phyloP scores from a whole-genome alignment of 2,113 vertebrate genomes.

The Platysteira castanea region DNA sequence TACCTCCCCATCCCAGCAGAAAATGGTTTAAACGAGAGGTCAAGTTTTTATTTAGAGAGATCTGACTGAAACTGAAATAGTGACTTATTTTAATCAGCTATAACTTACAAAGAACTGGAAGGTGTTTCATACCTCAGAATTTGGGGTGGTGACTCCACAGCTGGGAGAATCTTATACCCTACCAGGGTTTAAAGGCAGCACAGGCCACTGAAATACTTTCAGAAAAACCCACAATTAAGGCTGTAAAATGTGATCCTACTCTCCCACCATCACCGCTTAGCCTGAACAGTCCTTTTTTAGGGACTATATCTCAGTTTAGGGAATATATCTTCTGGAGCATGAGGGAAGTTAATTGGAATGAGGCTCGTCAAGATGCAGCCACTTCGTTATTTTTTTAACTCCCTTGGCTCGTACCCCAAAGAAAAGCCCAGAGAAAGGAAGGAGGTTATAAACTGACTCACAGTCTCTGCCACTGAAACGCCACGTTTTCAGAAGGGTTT shows the following conservation, averaged over 20 bases:
- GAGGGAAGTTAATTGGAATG: background rate
- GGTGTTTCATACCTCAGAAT: background rate
- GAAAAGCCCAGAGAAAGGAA: conserved; percentile 33
- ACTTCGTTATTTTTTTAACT: background rate
- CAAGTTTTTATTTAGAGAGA: conserved; percentile 3
- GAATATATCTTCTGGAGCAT: background rate
- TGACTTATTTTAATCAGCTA: background rate
- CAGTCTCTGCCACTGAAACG: background rate
- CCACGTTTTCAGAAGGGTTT: conserved; percentile 13
- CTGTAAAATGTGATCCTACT: background rate
- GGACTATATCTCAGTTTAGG: background rate
- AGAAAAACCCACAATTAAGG: background rate
- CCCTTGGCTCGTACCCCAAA: background rate
- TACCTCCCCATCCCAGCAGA: background rate
- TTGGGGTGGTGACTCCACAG: background rate
- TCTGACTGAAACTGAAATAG: background rate
- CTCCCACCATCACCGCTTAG: background rate
- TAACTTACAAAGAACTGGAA: background rate
- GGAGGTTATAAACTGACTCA: conserved; percentile 21
- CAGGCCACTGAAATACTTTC: background rate
- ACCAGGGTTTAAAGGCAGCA: background rate
- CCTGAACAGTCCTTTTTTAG: background rate
- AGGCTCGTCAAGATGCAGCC: background rate
- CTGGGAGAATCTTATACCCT: background rate
- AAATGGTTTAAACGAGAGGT: background rate